A percentile compares a stretch with the other conserved stretches of the same genome.
These are phyloP conservation scores for Drosophila pruinosa DNA, from an alignment of 1,140 invertebrate genomes.

Conservation along the genomic window DNA sequence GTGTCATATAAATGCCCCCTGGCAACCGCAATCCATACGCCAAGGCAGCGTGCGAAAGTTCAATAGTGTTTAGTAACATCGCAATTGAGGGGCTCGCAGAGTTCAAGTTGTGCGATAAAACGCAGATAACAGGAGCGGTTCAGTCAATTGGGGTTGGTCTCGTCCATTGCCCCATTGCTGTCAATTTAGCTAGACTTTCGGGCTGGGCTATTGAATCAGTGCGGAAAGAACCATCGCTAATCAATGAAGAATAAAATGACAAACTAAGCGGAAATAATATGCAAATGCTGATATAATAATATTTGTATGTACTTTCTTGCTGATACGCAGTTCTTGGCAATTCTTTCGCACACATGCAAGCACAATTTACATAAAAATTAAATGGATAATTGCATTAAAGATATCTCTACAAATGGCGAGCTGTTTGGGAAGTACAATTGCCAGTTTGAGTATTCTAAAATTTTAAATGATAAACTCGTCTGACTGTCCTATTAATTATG, in stretches of 20 bases:
- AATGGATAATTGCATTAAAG: background rate
- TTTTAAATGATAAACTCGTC: too few relatives aligned
- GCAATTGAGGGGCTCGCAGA: slow-evolving; percentile 55
- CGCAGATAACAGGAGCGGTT: slow-evolving; percentile 22
- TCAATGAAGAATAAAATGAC: background rate
- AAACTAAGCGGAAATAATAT: slow-evolving; percentile 32
- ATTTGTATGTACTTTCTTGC: background rate
- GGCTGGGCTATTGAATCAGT: background rate
- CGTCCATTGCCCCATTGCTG: background rate
- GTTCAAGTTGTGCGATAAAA: slow-evolving; percentile 65
- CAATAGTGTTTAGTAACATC: slow-evolving; percentile 73
- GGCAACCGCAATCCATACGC: background rate
- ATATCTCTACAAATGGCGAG: background rate
- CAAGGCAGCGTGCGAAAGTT: slow-evolving; percentile 70
- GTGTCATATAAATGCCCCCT: slow-evolving; percentile 54
- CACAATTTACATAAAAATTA: background rate
- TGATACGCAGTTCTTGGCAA: slow-evolving; percentile 4
- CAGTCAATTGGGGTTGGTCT: background rate
- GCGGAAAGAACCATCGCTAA: background rate
- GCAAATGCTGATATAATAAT: slow-evolving; percentile 4
- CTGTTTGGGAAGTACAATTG: background rate
- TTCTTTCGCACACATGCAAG: background rate
- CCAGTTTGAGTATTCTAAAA: too few relatives aligned
- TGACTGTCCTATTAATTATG: background rate
- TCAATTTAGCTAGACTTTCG: background rate